A percentile compares a stretch with the other conserved stretches of the same genome.
Conservation (phyloP, 2,113 vertebrate species). For the Tragelaphus scriptus region DNA sequence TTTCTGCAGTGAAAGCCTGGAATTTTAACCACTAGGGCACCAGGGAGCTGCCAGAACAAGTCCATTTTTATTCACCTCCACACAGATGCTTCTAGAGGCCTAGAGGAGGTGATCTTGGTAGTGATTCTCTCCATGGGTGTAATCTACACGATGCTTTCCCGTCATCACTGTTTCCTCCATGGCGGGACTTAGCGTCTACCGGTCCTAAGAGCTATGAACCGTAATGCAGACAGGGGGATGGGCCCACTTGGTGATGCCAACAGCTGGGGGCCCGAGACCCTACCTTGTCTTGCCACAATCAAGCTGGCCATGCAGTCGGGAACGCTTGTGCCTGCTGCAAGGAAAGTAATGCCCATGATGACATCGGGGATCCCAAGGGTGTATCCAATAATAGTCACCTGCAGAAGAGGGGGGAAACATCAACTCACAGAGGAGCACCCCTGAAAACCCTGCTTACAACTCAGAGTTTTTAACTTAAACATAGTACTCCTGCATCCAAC, state of each 20-base stretch:
- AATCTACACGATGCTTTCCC: not conserved
- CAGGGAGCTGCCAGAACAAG: not conserved
- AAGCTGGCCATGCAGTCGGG: slow-evolving; percentile 99
- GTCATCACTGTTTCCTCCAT: fast-evolving
- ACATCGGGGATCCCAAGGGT: slow-evolving; percentile 98
- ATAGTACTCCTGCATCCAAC: not conserved
- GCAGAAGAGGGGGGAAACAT: slow-evolving; percentile 38
- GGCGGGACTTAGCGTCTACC: too few relatives aligned
- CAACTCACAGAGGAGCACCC: not conserved
- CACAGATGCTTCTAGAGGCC: not conserved
- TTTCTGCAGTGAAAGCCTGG: not conserved
- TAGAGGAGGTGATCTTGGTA: not conserved
- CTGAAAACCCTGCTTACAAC: not conserved
- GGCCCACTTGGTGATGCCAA: fast-evolving
- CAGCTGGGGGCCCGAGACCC: fast-evolving
- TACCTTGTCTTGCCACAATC: slow-evolving; percentile 98
- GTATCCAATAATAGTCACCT: slow-evolving; percentile 97
- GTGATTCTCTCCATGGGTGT: fast-evolving
- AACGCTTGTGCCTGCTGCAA: slow-evolving; percentile 97
- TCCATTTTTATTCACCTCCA: not conserved
- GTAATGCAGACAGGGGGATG: fast-evolving
- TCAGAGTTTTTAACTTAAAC: not conserved
- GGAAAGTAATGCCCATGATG: slow-evolving; percentile 99
- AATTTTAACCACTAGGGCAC: not conserved
- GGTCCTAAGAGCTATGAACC: not conserved